These are phyloP conservation scores for Aporophyla nigra DNA, from an alignment of 2,888 invertebrate species.

Conservation along the genomic window DNA sequence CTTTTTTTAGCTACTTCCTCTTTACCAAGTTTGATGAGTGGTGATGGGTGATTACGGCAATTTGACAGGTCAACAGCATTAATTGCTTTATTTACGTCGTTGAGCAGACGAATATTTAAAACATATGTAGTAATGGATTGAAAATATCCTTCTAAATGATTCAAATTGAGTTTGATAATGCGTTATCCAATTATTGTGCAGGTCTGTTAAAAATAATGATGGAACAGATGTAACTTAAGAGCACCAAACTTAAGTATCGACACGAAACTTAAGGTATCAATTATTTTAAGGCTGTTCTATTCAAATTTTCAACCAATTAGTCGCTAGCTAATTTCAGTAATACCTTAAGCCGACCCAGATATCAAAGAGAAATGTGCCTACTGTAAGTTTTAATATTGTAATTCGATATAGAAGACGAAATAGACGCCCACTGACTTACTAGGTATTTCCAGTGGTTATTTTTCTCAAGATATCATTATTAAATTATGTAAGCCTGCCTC, in stretches of 20 bases:
- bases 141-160: too few relatives aligned
- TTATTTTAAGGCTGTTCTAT: too few relatives aligned
- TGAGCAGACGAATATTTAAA: not conserved
- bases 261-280: too few relatives aligned
- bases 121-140: too few relatives aligned
- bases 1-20: not conserved
- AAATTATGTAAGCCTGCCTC: constrained; percentile 17
- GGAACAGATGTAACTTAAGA: too few relatives aligned
- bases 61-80: not conserved
- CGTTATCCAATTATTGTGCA: too few relatives aligned
- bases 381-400: not conserved
- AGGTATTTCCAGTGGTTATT: constrained; percentile 5
- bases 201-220: too few relatives aligned
- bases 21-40: not conserved
- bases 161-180: too few relatives aligned
- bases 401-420: not conserved
- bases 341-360: not conserved
- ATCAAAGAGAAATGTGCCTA: not conserved
- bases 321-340: not conserved
- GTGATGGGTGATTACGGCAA: not conserved
- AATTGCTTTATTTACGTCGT: not conserved
- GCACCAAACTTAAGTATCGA: too few relatives aligned
- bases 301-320: too few relatives aligned
- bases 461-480: constrained; percentile 23
- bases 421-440: not conserved